Conservation (phyloP, 2,888 invertebrate genomes). For the Mayetiola destructor region DNA sequence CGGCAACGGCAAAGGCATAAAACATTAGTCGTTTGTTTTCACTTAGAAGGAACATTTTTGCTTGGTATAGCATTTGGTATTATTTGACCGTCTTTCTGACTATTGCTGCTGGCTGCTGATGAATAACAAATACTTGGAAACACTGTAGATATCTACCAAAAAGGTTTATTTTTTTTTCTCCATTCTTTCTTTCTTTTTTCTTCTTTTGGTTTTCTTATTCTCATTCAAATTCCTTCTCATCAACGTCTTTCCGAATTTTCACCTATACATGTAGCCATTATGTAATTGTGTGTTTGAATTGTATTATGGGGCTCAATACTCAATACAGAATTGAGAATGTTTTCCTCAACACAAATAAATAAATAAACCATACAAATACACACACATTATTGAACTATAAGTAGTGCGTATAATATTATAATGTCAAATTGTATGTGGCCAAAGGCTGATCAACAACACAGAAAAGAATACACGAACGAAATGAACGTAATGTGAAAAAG, state of each 20-base stretch:
- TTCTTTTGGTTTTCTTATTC: neutral
- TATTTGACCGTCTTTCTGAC: too few relatives aligned
- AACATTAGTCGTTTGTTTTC: slow-evolving; percentile 1
- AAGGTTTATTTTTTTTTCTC: neutral
- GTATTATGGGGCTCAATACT: slow-evolving; percentile 1
- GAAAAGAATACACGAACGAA: neutral
- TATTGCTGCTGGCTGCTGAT: neutral
- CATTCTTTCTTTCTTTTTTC: neutral
- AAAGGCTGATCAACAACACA: too few relatives aligned
- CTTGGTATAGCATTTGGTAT: too few relatives aligned
- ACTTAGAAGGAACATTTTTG: too few relatives aligned
- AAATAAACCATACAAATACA: neutral
- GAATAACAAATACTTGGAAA: neutral
- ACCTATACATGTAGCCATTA: neutral
- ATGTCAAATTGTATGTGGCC: too few relatives aligned
- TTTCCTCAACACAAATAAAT: too few relatives aligned
- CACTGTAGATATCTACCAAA: neutral
- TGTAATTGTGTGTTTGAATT: slow-evolving; percentile 11
- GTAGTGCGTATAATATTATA: too few relatives aligned
- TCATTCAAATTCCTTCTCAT: neutral
- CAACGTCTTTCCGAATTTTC: slow-evolving; percentile 1
- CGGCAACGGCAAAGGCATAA: slow-evolving; percentile 4
- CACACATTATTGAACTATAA: too few relatives aligned
- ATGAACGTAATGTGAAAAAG: neutral
- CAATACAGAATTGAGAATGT: neutral